A percentile compares a stretch with the other conserved stretches of the same genome.
These are phyloP conservation scores for Scarus forsteni DNA, from an alignment of 2,797 vertebrate genomes.

Conservation along the genomic window DNA sequence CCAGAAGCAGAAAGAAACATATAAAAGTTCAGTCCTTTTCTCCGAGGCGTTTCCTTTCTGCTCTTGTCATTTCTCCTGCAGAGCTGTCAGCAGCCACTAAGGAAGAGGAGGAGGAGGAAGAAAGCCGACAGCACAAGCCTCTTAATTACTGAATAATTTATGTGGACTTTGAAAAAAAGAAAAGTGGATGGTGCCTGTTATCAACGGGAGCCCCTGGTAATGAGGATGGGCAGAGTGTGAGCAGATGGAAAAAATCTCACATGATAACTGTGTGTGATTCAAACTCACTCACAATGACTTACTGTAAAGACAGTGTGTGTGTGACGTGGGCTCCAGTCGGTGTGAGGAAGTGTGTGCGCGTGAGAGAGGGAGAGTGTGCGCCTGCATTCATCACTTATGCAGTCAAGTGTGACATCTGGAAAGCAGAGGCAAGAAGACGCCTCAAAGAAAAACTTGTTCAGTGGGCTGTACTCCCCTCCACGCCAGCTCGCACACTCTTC, in stretches of 20 bases:
- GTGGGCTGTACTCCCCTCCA: constrained; percentile 10
- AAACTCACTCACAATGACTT: constrained; percentile 57
- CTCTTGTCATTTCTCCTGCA: constrained; percentile 27
- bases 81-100: constrained; percentile 23
- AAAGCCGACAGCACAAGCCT: constrained; percentile 54
- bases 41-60: constrained; percentile 22
- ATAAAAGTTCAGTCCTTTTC: constrained; percentile 8
- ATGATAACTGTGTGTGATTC: constrained; percentile 56
- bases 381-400: constrained; percentile 11
- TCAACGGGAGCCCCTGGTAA: constrained; percentile 55
- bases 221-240: constrained; percentile 55
- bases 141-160: constrained; percentile 73
- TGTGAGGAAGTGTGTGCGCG: constrained; percentile 39
- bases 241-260: constrained; percentile 69
- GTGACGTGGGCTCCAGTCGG: constrained; percentile 31
- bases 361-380: constrained; percentile 5
- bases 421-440: constrained; percentile 31
- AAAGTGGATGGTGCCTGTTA: constrained; percentile 44
- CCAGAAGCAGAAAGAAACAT: not conserved
- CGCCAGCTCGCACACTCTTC: not conserved
- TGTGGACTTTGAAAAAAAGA: constrained; percentile 37
- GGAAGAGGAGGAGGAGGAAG: constrained; percentile 11
- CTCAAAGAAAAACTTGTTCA: constrained; percentile 13
- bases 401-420: constrained; percentile 60
- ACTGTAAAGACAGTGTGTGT: constrained; percentile 50